These are phyloP conservation scores for Heliconius aoede DNA, from an alignment of 2,888 invertebrate species.

Conservation along the genomic window DNA sequence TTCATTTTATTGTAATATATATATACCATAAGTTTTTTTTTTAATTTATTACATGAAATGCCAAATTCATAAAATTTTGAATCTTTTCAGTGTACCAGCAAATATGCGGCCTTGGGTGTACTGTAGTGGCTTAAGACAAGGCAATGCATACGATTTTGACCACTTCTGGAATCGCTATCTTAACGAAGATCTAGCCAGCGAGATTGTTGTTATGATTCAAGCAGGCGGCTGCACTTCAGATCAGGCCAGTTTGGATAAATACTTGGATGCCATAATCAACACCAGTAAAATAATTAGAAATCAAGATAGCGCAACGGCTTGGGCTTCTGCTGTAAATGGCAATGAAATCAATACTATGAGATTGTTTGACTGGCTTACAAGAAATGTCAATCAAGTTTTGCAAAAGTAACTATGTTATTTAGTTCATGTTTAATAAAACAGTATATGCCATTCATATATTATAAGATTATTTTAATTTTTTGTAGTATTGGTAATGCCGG, in stretches of 20 bases:
- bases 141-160: conserved; percentile 85
- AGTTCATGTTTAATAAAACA: neutral
- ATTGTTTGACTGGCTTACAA: conserved; percentile 80
- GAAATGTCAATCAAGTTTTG: conserved; percentile 56
- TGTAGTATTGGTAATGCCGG: conserved; percentile 63
- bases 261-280: conserved; percentile 62
- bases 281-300: conserved; percentile 63
- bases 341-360: conserved; percentile 83
- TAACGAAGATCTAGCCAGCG: conserved; percentile 85
- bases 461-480: conserved; percentile 13
- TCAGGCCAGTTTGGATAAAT: conserved; percentile 60
- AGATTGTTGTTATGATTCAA: conserved; percentile 86
- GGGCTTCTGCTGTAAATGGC: conserved; percentile 78
- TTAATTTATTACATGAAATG: no score
- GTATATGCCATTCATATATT: neutral
- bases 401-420: conserved; percentile 44
- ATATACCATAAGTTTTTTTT: no score
- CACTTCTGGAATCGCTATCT: conserved; percentile 86
- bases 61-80: neutral
- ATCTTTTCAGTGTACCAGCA: conserved; percentile 48
- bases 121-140: conserved; percentile 88
- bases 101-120: conserved; percentile 88
- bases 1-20: neutral
- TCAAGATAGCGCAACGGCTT: conserved; percentile 71
- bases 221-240: conserved; percentile 88